A percentile compares a stretch with the other conserved stretches of the same genome.
These are phyloP conservation scores for Clusia tigrina DNA, from an alignment of 2,888 invertebrate species.

Conservation along the genomic window DNA sequence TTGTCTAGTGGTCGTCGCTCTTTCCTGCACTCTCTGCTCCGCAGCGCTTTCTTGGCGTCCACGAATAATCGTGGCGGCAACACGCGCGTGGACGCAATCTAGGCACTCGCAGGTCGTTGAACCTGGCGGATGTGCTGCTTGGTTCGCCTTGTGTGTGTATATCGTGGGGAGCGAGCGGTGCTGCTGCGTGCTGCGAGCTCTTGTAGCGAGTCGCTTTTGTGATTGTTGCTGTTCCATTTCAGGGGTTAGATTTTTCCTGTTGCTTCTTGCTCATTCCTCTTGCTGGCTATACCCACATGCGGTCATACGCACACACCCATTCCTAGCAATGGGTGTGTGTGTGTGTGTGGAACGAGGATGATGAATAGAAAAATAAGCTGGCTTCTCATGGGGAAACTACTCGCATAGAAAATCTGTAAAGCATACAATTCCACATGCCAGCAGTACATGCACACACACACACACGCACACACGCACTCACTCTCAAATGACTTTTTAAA, in stretches of 20 bases:
- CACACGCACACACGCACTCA: too few relatives aligned
- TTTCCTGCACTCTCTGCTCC: slow-evolving; percentile 5
- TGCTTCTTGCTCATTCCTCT: background rate
- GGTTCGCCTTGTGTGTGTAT: slow-evolving; percentile 16
- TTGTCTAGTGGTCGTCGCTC: slow-evolving; percentile 10
- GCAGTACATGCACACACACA: too few relatives aligned
- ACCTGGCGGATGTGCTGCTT: slow-evolving; percentile 42
- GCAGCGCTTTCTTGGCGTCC: slow-evolving; percentile 27
- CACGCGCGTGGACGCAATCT: slow-evolving; percentile 50
- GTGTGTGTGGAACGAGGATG: slow-evolving; percentile 44
- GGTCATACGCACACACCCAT: background rate
- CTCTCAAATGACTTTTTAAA: background rate
- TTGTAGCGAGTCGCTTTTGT: slow-evolving; percentile 6
- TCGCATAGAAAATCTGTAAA: slow-evolving; percentile 47
- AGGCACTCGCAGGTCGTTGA: slow-evolving; percentile 48
- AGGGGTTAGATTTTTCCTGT: slow-evolving; percentile 44
- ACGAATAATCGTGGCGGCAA: slow-evolving; percentile 10
- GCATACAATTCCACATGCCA: slow-evolving; percentile 35
- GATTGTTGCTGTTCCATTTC: slow-evolving; percentile 31
- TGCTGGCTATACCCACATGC: background rate
- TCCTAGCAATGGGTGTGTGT: too few relatives aligned
- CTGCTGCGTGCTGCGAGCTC: slow-evolving; percentile 9
- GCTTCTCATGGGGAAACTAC: slow-evolving; percentile 12
- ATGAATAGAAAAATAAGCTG: slow-evolving; percentile 41
- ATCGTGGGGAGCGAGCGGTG: too few relatives aligned